Evolutionary conservation across 2,888 invertebrate species (phyloP), one percentile per base, ranked within the genome.

Genomic region (Eupeodes latifasciatus): DNA sequence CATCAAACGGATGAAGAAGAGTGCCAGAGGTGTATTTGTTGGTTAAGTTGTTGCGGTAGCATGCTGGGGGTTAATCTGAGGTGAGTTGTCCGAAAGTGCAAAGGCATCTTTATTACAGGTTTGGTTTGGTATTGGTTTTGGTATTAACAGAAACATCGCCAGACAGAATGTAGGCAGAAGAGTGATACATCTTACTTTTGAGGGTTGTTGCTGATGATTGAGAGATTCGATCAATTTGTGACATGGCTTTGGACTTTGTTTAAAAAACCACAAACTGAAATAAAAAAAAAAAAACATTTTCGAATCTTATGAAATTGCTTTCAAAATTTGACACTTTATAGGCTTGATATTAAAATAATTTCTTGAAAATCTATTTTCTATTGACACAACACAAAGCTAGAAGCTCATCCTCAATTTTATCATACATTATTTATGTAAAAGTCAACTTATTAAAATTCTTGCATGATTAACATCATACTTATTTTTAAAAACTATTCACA

Each of bases 51-150:
- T 82, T 86, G 27, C 3, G 82, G 82, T 83, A 75, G 82, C 78
- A 51, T 55, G 61, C 69, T 83, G 79, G 61, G 72, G 83, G 83
- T 86, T 86, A 86, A 86, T 86, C 27, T 86, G 64, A 86, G 83
- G 83, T 86, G 86, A 86, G 83, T 61, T 79, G 78, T 72, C 49
- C 77, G 77, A 85, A 77, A 61, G 75, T 16, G 75, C 34, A 62
- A 59, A 19, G 59, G 86, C 75, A 79, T 86, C 78, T 82, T 82
- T 82, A 86, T 86, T 86, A 81, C 5, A 40, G 40, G 40, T 40
- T 40, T 40, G 40, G 40, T 40, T 9, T 40, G 27, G 27, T 27
- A 27, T 27, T 27, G 1, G 27, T 27, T 27, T 27, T 27, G 27
- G 27, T 27, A 27, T 27, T 2, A 2, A 27, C 27, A 3, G 27